Base-by-base conservation (phyloP, 2,888 invertebrate species). In the Agrotis clavis region DNA sequence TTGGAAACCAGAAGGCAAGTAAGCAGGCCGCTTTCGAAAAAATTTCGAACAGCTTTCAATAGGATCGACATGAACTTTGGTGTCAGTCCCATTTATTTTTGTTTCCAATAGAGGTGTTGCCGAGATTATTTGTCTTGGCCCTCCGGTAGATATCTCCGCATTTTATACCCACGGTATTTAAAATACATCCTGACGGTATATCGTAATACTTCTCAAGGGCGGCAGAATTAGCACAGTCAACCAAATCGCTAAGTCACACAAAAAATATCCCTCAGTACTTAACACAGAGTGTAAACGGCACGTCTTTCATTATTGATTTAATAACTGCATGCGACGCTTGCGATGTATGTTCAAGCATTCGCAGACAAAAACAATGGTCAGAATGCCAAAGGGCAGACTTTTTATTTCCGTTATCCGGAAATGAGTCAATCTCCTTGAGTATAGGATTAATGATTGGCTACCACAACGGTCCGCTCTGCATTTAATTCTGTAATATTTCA, bases 321-420 rank as follows among this genome's bases (percentile, higher is more conserved):
- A 50, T 66, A 56, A 51, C 11, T 45, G 13, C 25, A 50, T 14
- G 16, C 21, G 21, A 25, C 19, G 1, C 48, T 62, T n/a, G 41
- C 16, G 51, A 65, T 59, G 61, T 74, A 47, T 9, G 18, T 35
- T 54, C 66, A 54, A 54, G 63, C 81, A 81, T 78, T 77, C 64
- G 11, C 79, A 82, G 71, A 71, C 79, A 57, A 65, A 53, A 71
- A 78, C 71, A 79, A 64, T 61, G n/a, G n/a, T 61, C 64, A 63
- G 53, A 74, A 81, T 79, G 79, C 59, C 70, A 81, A 79, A 81
- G 83, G 83, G 67, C 70, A 83, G 79, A 68, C 62, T 60, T 70
- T 78, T 80, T 74, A 67, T 66, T 83, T 81, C 75, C 81, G 60
- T 53, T 64, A 41, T 21, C 63, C 81, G 81, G 81, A 83, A 83